Evolutionary conservation across 1,140 invertebrate species (phyloP), one percentile per base, ranked within the genome.

Genomic region (Cyphomyrmex costatus): DNA sequence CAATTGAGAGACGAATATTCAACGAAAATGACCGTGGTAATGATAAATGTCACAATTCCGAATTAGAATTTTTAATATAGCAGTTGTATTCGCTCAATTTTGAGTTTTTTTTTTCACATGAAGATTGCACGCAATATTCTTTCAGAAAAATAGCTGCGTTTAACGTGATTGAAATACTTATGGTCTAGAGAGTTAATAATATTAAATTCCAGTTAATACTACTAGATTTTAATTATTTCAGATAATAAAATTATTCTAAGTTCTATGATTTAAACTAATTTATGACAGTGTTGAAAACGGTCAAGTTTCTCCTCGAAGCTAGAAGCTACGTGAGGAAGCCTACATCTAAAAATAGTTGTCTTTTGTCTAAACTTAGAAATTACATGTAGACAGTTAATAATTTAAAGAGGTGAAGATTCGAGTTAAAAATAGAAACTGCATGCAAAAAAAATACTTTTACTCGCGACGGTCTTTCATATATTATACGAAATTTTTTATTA

Each of bases 11-110:
- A 61, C 19, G 51, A n/a, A 2, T 30, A 63, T 30, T 49, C 42
- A 56, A 65, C 83, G 65, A 91, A 85, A 80, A 91, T 91, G 90
- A 90, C 89, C 58, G 88, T 91, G 89, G 89, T 91, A 91, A 91
- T 77, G 19, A 58, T 27, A 46, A 46, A 33, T 71, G 21, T 46
- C 42, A 14, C 7, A 65, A 14, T 58, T 61, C 16, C 1, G 30
- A 42, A 51, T 12, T 16, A 21, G 2, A 19, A 76, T 19, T 63
- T 14, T 46, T 46, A 4, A 4, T 12, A 60, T 14, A 14, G 7
- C 46, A 30, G n/a, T 21, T 33, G 3, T 46, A 2, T 2, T 53
- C 14, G 42, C 19, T n/a, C 16, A 14, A 51, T 33, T 33, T 79
- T 33, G 10, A 30, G 2, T 36, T 68, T 53, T 19, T 53, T 14